Evolutionary conservation across 1,140 invertebrate species (phyloP).

Genomic region (Galendromus occidentalis): DNA sequence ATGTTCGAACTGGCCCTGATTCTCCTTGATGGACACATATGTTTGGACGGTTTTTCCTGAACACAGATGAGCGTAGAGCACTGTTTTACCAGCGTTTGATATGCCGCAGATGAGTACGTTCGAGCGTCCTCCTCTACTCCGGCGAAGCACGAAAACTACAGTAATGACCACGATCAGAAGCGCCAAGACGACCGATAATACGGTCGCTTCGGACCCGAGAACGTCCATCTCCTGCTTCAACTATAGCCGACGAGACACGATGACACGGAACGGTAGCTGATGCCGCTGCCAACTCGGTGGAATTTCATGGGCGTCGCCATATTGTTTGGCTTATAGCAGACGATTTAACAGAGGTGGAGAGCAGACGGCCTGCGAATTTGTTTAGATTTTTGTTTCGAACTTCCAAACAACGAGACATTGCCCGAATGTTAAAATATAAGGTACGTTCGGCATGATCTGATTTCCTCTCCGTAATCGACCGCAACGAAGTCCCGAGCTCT

Average conservation of each 20-base stretch:
- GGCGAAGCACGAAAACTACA: not conserved
- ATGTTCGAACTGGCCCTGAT: constrained; percentile 24
- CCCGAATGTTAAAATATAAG: no score
- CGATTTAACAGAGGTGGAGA: not conserved
- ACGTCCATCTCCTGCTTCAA: not conserved
- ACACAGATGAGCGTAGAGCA: constrained; percentile 47
- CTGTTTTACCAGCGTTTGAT: constrained; percentile 65
- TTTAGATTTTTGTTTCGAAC: no score
- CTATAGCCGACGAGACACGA: no score
- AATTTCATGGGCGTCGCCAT: not conserved
- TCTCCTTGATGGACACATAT: constrained; percentile 66
- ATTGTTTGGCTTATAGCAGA: not conserved
- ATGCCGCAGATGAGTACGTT: constrained; percentile 55
- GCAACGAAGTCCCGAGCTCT: no score
- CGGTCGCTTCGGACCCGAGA: not conserved
- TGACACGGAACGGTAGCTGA: no score
- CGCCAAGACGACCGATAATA: not conserved
- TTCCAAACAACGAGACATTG: no score
- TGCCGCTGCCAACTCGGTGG: no score
- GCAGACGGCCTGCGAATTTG: not conserved
- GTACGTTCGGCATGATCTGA: no score
- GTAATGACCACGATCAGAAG: not conserved
- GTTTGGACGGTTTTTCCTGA: constrained; percentile 47
- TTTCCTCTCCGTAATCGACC: no score
- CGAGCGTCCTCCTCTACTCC: not conserved